phyloP scores from a whole-genome alignment of 1,140 invertebrate genomes.

The Orchestia grillus region DNA sequence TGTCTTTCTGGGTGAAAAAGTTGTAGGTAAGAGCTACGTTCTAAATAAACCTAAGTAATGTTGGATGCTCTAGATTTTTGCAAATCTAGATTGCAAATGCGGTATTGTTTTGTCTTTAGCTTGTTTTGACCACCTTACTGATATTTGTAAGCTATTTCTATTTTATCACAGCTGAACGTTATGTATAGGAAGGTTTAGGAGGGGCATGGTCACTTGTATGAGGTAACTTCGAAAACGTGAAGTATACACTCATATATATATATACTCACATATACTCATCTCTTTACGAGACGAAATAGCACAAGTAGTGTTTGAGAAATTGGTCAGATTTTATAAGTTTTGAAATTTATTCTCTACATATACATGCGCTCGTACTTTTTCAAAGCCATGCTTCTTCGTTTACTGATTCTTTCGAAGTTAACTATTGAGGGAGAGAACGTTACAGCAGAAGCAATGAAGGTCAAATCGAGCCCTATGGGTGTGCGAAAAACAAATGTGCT shows the following conservation, averaged over 20 bases:
- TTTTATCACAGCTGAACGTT: neutral
- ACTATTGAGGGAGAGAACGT: neutral
- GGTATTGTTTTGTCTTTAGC: neutral
- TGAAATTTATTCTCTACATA: neutral
- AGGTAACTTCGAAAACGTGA: neutral
- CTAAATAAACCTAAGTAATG: neutral
- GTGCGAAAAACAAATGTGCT: neutral
- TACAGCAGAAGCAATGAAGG: neutral
- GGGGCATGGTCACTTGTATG: neutral
- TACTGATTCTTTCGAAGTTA: neutral
- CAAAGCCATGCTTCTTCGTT: neutral
- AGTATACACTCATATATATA: neutral
- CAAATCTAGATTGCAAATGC: neutral
- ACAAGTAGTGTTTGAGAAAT: neutral
- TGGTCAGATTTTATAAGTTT: neutral
- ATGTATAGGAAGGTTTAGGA: neutral
- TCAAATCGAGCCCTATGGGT: neutral
- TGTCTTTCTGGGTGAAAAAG: neutral
- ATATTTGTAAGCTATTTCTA: neutral
- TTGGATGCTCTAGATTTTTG: neutral
- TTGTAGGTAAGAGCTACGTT: neutral
- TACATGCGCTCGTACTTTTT: neutral
- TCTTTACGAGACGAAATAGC: neutral
- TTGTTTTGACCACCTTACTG: neutral
- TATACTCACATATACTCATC: neutral